These are phyloP conservation scores for Neolamprologus toae DNA, from an alignment of 2,113 vertebrate species.

Conservation along the genomic window DNA sequence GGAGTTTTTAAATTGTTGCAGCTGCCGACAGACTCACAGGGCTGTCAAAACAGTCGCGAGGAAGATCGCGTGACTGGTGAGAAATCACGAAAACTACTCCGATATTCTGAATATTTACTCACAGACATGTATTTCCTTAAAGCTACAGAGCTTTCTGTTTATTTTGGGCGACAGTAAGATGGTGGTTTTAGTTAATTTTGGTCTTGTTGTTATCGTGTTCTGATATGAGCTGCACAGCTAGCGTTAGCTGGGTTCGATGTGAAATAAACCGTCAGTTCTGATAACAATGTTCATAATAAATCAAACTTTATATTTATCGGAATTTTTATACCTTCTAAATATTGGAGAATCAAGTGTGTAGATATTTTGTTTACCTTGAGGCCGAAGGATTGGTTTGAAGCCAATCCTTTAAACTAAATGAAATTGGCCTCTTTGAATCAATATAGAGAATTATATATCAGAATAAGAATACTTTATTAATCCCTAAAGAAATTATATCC, in stretches of 20 bases:
- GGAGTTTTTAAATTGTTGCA: constrained; percentile 51
- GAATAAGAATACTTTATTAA: background rate
- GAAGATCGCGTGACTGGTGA: background rate
- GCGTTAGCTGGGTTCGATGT: background rate
- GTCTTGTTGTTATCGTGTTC: background rate
- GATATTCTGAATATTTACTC: accelerated
- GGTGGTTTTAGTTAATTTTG: background rate
- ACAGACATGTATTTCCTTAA: accelerated
- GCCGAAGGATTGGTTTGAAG: background rate
- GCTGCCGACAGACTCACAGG: background rate
- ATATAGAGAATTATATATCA: background rate
- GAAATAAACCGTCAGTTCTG: background rate
- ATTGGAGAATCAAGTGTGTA: background rate
- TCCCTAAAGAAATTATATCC: background rate
- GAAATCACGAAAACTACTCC: background rate
- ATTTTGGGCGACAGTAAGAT: background rate
- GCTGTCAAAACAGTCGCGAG: constrained; percentile 41
- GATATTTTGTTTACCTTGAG: background rate
- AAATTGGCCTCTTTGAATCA: too few species aligned
- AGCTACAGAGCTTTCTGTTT: accelerated
- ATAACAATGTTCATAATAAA: background rate
- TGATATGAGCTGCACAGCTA: background rate
- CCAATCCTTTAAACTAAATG: too few species aligned
- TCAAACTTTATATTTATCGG: background rate
- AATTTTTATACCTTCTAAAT: background rate